Percentiles rank a stretch among this genome's conserved stretches.
Conservation (phyloP, 2,113 vertebrate species). For the Lepidothrix coronata region DNA sequence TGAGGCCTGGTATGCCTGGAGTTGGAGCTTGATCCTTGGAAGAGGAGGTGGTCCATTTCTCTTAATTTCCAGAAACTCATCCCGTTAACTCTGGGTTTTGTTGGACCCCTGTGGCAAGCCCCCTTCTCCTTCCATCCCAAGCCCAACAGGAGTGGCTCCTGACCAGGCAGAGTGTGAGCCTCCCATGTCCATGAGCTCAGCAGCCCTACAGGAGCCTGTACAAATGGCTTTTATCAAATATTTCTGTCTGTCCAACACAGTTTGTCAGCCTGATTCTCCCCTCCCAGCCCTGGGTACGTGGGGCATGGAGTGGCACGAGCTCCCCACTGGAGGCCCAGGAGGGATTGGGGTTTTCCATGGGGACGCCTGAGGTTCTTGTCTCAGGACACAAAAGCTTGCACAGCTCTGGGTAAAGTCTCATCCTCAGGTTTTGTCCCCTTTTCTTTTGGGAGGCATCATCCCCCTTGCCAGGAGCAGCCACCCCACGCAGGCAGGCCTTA, state of each 20-base stretch:
- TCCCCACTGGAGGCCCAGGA: accelerated
- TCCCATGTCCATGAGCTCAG: accelerated
- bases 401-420: background rate
- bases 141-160: accelerated
- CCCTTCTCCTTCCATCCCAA: background rate
- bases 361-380: background rate
- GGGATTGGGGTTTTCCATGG: background rate
- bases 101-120: background rate
- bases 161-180: accelerated
- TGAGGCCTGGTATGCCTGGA: accelerated
- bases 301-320: accelerated
- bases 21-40: background rate
- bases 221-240: background rate
- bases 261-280: background rate
- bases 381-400: background rate
- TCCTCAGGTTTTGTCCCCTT: background rate
- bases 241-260: background rate
- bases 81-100: accelerated
- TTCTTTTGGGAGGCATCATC: background rate
- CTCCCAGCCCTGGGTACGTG: accelerated
- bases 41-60: background rate
- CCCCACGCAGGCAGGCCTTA: accelerated
- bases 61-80: background rate
- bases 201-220: background rate
- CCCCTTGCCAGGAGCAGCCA: background rate